phyloP scores from a whole-genome alignment of 2,797 vertebrate genomes.

The Sciurus carolinensis region DNA sequence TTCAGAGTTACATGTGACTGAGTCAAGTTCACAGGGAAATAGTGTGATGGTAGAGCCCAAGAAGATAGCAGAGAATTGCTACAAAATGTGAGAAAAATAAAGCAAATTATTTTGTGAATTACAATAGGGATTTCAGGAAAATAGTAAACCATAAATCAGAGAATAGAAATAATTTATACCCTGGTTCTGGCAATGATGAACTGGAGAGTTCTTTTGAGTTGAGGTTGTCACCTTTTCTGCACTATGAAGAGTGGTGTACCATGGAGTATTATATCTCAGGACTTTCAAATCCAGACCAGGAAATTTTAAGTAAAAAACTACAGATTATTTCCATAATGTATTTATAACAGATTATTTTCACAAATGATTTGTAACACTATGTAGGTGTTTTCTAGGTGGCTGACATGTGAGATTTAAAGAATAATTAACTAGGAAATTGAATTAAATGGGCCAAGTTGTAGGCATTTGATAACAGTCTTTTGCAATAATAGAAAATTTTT shows the following conservation, averaged over 20 bases:
- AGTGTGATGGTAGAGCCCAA: not conserved
- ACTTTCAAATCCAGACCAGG: not conserved
- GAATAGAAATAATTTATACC: not conserved
- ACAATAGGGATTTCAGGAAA: not conserved
- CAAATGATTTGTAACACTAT: not conserved
- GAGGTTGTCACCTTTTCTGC: not conserved
- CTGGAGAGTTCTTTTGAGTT: not conserved
- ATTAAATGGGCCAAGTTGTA: not conserved
- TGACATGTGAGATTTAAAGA: not conserved
- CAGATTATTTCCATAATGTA: not conserved
- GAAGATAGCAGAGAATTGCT: not conserved
- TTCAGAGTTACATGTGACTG: not conserved
- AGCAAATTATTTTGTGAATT: not conserved
- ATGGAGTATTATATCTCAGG: accelerated
- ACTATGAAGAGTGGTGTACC: not conserved
- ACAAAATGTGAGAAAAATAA: not conserved
- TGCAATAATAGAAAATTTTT: not conserved
- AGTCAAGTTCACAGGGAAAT: not conserved
- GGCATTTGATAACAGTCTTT: not conserved
- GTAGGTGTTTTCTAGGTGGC: not conserved
- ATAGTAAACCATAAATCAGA: not conserved
- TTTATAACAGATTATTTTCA: not conserved
- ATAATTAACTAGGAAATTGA: constrained; percentile 22
- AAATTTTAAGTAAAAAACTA: not conserved
- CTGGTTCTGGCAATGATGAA: not conserved